Evolutionary conservation across 2,113 vertebrate species (phyloP).

Genomic region (Tringa solitaria): DNA sequence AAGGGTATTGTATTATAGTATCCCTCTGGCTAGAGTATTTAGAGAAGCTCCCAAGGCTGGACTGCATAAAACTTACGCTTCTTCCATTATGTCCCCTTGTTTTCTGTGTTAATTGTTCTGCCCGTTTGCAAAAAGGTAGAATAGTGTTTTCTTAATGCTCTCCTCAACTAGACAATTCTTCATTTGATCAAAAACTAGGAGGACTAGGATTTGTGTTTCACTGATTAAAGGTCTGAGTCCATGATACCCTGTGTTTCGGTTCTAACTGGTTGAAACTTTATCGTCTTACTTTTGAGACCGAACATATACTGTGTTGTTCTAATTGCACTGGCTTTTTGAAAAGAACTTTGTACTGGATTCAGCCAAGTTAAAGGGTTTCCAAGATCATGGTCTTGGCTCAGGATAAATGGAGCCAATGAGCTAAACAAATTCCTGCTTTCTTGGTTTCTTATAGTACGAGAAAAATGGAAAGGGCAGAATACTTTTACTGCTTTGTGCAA

Average conservation of each 20-base stretch:
- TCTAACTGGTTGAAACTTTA: constrained; percentile 51
- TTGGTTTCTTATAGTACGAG: constrained; percentile 48
- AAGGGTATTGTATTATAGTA: not conserved
- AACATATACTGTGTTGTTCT: constrained; percentile 57
- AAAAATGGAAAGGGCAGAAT: constrained; percentile 50
- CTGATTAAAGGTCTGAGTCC: not conserved
- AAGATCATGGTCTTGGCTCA: constrained; percentile 52
- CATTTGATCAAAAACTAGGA: not conserved
- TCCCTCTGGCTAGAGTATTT: not conserved
- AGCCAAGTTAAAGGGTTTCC: constrained; percentile 60
- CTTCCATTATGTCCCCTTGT: not conserved
- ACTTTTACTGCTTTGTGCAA: constrained; percentile 26
- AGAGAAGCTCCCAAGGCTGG: not conserved
- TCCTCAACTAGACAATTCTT: not conserved
- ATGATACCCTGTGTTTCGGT: constrained; percentile 4
- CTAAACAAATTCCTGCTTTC: constrained; percentile 63
- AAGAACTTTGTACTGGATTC: constrained; percentile 58
- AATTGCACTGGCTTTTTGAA: constrained; percentile 58
- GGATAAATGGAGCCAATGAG: constrained; percentile 64
- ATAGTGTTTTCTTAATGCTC: not conserved
- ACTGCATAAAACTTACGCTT: not conserved
- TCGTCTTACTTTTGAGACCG: constrained; percentile 51
- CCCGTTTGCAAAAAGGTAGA: constrained; percentile 4
- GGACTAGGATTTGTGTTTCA: not conserved
- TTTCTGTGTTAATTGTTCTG: not conserved